A percentile compares a stretch with the other conserved stretches of the same genome.
Conservation (phyloP, 2,113 vertebrate species). For the Orientallactaga bullata region DNA sequence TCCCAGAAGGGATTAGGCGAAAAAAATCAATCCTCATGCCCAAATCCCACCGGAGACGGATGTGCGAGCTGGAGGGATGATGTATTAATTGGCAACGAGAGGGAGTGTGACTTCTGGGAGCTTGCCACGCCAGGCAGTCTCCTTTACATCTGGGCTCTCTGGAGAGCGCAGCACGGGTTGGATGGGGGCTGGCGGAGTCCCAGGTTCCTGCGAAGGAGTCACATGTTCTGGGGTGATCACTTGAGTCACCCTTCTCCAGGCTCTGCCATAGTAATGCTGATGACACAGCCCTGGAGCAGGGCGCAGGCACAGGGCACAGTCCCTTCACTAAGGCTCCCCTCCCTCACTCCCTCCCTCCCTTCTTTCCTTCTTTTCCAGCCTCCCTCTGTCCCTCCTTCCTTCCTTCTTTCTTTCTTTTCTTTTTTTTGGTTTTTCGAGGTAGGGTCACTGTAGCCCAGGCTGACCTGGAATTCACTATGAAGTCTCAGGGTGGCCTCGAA, state of each 20-base stretch:
- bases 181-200: background rate
- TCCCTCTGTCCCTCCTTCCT: too few species aligned
- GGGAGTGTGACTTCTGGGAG: background rate
- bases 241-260: background rate
- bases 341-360: too few species aligned
- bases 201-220: background rate
- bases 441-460: too few species aligned
- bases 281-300: too few species aligned
- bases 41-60: background rate
- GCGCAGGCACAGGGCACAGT: too few species aligned
- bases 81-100: background rate
- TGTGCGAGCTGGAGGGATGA: background rate
- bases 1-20: background rate
- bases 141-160: background rate
- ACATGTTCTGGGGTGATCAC: background rate
- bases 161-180: background rate
- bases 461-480: too few species aligned
- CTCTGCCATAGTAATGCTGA: too few species aligned
- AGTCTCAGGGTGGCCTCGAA: too few species aligned
- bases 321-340: too few species aligned
- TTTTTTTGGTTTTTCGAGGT: too few species aligned
- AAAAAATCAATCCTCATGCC: background rate
- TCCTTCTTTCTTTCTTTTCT: too few species aligned
- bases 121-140: background rate
- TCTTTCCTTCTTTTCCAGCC: too few species aligned